Percentiles rank a stretch among this genome's conserved stretches.
These are phyloP conservation scores for Trichogramma evanescens DNA, from an alignment of 2,888 invertebrate species.

Conservation along the genomic window DNA sequence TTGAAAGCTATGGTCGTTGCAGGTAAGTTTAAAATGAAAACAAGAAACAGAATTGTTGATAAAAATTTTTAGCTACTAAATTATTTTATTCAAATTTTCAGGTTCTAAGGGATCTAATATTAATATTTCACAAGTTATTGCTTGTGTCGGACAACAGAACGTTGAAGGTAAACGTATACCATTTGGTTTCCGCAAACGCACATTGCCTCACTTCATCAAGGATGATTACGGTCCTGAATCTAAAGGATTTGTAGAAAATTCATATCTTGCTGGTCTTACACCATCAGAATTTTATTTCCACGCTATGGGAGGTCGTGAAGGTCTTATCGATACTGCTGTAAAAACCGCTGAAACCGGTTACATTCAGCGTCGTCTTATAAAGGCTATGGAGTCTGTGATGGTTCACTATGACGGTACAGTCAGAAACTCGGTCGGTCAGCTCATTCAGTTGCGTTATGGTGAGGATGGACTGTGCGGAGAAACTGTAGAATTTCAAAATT, in stretches of 20 bases:
- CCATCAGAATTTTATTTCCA: slow-evolving; percentile 99
- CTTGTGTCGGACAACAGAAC: slow-evolving; percentile 99
- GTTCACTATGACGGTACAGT: slow-evolving; percentile 98
- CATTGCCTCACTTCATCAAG: slow-evolving; percentile 98
- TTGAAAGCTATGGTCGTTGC: slow-evolving; percentile 99
- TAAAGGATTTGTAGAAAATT: slow-evolving; percentile 99
- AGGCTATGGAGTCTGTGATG: slow-evolving; percentile 99
- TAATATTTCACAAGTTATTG: slow-evolving; percentile 99
- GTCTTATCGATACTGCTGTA: slow-evolving; percentile 99
- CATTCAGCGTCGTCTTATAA: slow-evolving; percentile 98
- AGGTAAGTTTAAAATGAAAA: slow-evolving; percentile 49
- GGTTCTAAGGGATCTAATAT: slow-evolving; percentile 99
- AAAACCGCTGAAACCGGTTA: slow-evolving; percentile 99
- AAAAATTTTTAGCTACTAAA: background rate
- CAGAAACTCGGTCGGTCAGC: slow-evolving; percentile 88
- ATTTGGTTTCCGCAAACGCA: slow-evolving; percentile 97
- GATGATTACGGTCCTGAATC: slow-evolving; percentile 99
- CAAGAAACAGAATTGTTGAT: background rate
- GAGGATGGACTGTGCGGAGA: slow-evolving; percentile 99
- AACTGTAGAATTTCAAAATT: slow-evolving; percentile 90
- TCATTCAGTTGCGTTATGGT: slow-evolving; percentile 93
- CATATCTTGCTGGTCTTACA: slow-evolving; percentile 96
- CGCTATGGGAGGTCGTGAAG: slow-evolving; percentile 99
- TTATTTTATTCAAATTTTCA: slow-evolving; percentile 53
- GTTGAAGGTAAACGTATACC: slow-evolving; percentile 99